Evolutionary conservation across 2,888 invertebrate genomes (phyloP), one percentile per base, ranked within the genome.

Genomic region (Apomyelois bistriatella): DNA sequence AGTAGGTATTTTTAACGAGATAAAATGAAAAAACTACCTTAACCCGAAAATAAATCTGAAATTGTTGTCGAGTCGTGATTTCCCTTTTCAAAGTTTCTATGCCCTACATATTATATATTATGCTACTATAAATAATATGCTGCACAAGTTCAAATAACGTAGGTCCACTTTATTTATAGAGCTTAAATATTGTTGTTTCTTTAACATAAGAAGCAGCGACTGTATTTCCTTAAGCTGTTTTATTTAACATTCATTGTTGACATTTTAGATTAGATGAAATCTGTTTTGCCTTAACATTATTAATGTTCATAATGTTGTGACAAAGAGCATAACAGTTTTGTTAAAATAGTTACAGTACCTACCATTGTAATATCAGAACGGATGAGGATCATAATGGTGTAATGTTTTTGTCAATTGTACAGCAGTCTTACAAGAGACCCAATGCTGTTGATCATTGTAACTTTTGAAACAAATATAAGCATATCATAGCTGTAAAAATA

Each of bases 401-500:
- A 82, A 82, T 73, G 74, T 82, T 84, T n/a, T 85, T 79, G 89
- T 89, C 88, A 88, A 89, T 87, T 88, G 80, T 79, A 70, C 78
- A 84, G 79, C 82, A 84, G 82, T 78, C 72, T 71, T 65, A 65
- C 76, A 71, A 76, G 74, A 84, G 72, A 77, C 65, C 82, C 87
- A 87, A 88, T 86, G 87, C 90, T 91, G 91, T 91, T 91, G 91
- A 90, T 91, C 87, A 86, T 90, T 90, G 86, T 90, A 90, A 91
- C 90, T 81, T 82, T 93, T 91, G 93, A 92, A 93, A 93, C 93
- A 92, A 93, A 94, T 93, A 93, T 94, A 95, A 95, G 95, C 95
- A 95, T 95, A 95, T 95, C 95, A 95, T 95, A 95, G 95, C 94
- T 95, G 95, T 95, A 95, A 95, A 94, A 93, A 93, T 92, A 92